Conservation (phyloP, 2,797 vertebrate species). For the Antrozous pallidus region DNA sequence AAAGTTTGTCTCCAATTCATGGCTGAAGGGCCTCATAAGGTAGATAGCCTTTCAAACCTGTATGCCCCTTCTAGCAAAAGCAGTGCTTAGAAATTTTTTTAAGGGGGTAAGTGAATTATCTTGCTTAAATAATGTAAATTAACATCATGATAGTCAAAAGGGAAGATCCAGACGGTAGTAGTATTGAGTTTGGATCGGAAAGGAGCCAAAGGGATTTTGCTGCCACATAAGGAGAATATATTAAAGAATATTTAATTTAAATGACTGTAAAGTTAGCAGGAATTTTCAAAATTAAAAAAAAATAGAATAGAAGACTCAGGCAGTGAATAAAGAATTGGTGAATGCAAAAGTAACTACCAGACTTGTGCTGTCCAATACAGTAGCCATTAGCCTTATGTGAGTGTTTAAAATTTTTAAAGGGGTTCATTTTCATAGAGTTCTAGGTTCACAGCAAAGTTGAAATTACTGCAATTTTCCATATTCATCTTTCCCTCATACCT, state of each 20-base stretch:
- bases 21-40: neutral
- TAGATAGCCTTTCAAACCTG: neutral
- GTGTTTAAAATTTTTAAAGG: neutral
- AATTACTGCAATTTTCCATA: neutral
- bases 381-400: neutral
- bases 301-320: neutral
- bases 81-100: neutral
- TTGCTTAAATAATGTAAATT: slow-evolving; percentile 17
- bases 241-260: neutral
- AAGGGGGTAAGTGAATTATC: neutral
- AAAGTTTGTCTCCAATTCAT: neutral
- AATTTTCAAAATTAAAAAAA: neutral
- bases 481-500: too few species aligned
- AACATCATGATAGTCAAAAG: neutral
- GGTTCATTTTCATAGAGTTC: neutral
- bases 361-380: neutral
- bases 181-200: neutral
- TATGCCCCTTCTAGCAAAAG: neutral
- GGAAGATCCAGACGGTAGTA: neutral
- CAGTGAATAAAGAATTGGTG: neutral
- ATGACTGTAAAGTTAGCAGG: neutral
- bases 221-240: neutral
- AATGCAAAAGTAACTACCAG: neutral
- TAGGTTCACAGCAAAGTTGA: neutral
- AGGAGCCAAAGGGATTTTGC: neutral